Conservation (phyloP, 2,888 invertebrate species). For the Drosophila pseudotakahashii region DNA sequence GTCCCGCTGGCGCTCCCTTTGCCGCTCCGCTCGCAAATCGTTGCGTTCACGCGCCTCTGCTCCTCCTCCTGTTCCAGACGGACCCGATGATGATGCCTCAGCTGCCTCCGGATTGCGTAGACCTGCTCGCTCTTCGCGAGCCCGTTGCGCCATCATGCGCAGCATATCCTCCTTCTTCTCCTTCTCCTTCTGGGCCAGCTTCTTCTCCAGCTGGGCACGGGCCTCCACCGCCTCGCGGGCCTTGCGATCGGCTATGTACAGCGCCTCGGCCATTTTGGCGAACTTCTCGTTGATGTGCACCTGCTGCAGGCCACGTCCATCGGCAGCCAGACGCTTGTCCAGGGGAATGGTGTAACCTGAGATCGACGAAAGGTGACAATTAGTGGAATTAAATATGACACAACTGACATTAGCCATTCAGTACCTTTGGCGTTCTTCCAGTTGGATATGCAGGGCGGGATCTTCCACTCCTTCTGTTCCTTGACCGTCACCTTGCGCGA, state of each 20-base stretch:
- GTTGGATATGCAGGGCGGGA: slow-evolving; percentile 98
- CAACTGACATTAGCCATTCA: too few relatives aligned
- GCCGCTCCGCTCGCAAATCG: slow-evolving; percentile 93
- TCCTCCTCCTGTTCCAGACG: slow-evolving; percentile 46
- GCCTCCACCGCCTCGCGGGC: slow-evolving; percentile 99
- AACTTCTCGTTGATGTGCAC: slow-evolving; percentile 99
- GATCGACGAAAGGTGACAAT: not conserved
- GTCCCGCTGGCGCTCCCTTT: slow-evolving; percentile 96
- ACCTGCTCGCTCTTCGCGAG: slow-evolving; percentile 97
- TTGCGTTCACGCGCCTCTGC: slow-evolving; percentile 91
- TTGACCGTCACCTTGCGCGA: slow-evolving; percentile 98
- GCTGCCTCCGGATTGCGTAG: slow-evolving; percentile 84
- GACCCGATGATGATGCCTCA: slow-evolving; percentile 76
- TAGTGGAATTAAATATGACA: not conserved
- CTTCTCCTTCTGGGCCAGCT: slow-evolving; percentile 98
- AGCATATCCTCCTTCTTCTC: slow-evolving; percentile 98
- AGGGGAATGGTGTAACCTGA: slow-evolving; percentile 94
- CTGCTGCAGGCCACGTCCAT: slow-evolving; percentile 98
- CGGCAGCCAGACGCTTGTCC: slow-evolving; percentile 98
- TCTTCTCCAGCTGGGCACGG: slow-evolving; percentile 96
- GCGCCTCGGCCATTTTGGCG: slow-evolving; percentile 98
- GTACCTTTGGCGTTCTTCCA: slow-evolving; percentile 98
- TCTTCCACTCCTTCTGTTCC: slow-evolving; percentile 99
- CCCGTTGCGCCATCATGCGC: slow-evolving; percentile 96
- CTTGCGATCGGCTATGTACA: slow-evolving; percentile 98